phyloP scores from a whole-genome alignment of 2,888 invertebrate genomes.

The Calephelis perditalis region DNA sequence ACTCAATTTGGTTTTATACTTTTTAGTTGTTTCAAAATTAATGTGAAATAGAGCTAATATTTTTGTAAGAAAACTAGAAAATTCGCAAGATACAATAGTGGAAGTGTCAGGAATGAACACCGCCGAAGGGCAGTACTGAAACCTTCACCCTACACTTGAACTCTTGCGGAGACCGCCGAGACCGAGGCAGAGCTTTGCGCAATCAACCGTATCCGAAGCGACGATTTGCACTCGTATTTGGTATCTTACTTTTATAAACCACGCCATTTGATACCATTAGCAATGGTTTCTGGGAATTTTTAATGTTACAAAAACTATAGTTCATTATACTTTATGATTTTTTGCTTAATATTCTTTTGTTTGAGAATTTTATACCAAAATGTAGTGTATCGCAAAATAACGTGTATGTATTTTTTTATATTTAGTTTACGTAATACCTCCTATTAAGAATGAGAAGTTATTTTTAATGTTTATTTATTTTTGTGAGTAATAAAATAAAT shows the following conservation, averaged over 20 bases:
- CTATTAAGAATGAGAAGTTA: no score
- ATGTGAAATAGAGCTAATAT: no score
- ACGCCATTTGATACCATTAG: constrained; percentile 15
- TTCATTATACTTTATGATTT: constrained; percentile 12
- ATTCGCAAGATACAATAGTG: background rate
- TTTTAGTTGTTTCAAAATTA: no score
- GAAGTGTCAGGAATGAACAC: constrained; percentile 16
- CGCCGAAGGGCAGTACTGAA: constrained; percentile 39
- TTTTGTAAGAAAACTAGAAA: no score
- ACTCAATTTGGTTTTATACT: no score
- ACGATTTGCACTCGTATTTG: constrained; percentile 42
- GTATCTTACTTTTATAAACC: constrained; percentile 23
- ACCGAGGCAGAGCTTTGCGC: constrained; percentile 47
- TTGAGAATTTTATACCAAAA: background rate
- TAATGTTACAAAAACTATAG: constrained; percentile 7
- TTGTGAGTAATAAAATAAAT: no score
- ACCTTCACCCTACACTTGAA: constrained; percentile 77
- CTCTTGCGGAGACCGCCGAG: constrained; percentile 41
- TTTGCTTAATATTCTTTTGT: constrained; percentile 2
- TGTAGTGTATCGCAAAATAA: no score
- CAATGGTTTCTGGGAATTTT: constrained; percentile 14
- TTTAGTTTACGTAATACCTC: no score
- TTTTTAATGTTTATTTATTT: no score
- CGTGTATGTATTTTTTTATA: no score
- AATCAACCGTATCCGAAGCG: constrained; percentile 55